These are phyloP conservation scores for Tortricodes alternella DNA, from an alignment of 2,888 invertebrate species.

Conservation along the genomic window DNA sequence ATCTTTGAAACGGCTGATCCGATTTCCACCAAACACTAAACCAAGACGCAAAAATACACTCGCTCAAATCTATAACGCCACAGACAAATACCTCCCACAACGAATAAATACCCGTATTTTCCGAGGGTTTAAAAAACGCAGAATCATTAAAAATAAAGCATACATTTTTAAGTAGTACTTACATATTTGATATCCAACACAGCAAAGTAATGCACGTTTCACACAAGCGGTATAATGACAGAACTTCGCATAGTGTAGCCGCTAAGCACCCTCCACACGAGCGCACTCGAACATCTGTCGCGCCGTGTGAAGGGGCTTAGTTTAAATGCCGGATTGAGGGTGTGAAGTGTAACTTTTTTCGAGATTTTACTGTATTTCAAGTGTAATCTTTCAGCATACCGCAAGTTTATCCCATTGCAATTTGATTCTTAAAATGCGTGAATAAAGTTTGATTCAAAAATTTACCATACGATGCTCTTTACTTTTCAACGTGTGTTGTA, in stretches of 20 bases:
- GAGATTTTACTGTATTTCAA: slow-evolving; percentile 13
- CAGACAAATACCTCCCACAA: no score
- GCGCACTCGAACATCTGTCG: slow-evolving; percentile 70
- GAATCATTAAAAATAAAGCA: no score
- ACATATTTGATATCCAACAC: not conserved
- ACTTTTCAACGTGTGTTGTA: not conserved
- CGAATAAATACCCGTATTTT: no score
- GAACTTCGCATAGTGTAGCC: slow-evolving; percentile 48
- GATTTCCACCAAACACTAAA: no score
- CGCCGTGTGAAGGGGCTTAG: slow-evolving; percentile 35
- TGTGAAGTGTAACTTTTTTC: slow-evolving; percentile 27
- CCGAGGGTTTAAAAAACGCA: no score
- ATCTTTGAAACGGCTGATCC: no score
- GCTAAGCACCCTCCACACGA: slow-evolving; percentile 56
- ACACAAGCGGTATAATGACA: slow-evolving; percentile 34
- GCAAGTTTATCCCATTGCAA: no score
- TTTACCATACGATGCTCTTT: not conserved
- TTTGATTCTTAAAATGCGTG: not conserved
- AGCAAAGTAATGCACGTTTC: slow-evolving; percentile 4
- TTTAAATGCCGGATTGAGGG: slow-evolving; percentile 43
- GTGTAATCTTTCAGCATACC: no score
- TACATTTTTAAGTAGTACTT: no score
- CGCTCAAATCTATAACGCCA: no score
- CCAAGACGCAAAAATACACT: no score
- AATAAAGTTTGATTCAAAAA: not conserved